Base-by-base conservation (phyloP, 1,140 invertebrate species). In the Drosophila chauvacae region DNA sequence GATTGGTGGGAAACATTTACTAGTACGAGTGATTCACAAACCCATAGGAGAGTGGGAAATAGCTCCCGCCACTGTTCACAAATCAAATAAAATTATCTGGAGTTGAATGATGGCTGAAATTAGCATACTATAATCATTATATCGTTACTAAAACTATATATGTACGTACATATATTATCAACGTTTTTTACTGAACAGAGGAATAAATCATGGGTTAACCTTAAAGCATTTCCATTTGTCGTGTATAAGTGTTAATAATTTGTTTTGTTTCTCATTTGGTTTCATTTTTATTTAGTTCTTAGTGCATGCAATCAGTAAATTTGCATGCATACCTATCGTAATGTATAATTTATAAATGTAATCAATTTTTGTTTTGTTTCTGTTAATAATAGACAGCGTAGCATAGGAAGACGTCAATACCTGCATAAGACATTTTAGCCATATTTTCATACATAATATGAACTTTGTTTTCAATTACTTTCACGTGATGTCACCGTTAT, bases 321-420 rank as follows among this genome's bases (percentile, higher is more conserved):
- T 79, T 78, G 75, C 41, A 73, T 79, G 75, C 76, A 58, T 44
- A 64, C 75, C 58, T 78, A 78, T 81, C 81, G 81, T 82, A 90
- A 77, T 84, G 73, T 90, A 88, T 91, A 85, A 90, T 90, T 70
- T 83, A 64, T 81, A 73, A 77, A 76, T 84, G 50, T 72, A 71
- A 77, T 88, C 78, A 65, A 68, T 58, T 50, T 50, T 50, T 91
- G 75, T 56, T 79, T 78, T 88, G 90, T 91, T 85, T 92, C 80
- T 91, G 85, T 92, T 92, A 91, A 91, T 92, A 92, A 92, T 92
- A 92, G 92, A 92, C 92, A 92, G 92, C 92, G 91, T 92, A 92
- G 92, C 92, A 92, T 92, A 92, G 92, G 92, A 92, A 92, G 92
- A 92, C 92, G 92, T 92, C 92, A 92, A 92, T 92, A 92, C 92